These are phyloP conservation scores for Thaumetopoea pityocampa DNA, from an alignment of 1,140 invertebrate genomes.

Conservation along the genomic window DNA sequence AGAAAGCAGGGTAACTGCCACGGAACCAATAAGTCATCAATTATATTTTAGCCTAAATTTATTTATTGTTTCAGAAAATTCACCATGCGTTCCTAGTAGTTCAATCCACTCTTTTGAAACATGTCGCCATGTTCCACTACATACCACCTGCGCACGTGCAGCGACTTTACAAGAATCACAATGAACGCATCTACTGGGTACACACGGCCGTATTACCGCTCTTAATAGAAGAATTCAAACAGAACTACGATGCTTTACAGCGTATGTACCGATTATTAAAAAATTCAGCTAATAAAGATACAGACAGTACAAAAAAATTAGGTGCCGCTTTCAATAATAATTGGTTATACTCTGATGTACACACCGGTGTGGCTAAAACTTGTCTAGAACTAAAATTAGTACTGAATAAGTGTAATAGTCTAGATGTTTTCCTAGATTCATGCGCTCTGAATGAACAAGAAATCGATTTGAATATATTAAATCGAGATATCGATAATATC, in stretches of 20 bases:
- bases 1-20: too few relatives aligned
- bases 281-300: slow-evolving; percentile 45
- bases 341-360: slow-evolving; percentile 59
- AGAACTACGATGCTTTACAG: slow-evolving; percentile 48
- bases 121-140: slow-evolving; percentile 58
- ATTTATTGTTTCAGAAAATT: slow-evolving; percentile 58
- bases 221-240: slow-evolving; percentile 41
- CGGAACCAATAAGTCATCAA: too few relatives aligned
- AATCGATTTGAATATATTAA: slow-evolving; percentile 43
- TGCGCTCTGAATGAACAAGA: slow-evolving; percentile 52
- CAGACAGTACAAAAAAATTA: slow-evolving; percentile 33
- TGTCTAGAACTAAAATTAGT: slow-evolving; percentile 57
- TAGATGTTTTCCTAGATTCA: slow-evolving; percentile 61
- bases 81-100: slow-evolving; percentile 67
- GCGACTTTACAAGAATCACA: slow-evolving; percentile 56
- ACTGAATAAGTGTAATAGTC: slow-evolving; percentile 43
- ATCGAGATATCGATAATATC: slow-evolving; percentile 57
- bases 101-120: slow-evolving; percentile 62
- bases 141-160: slow-evolving; percentile 28
- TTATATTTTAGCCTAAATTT: too few relatives aligned
- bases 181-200: slow-evolving; percentile 64
- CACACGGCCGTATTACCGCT: slow-evolving; percentile 45
- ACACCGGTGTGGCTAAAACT: slow-evolving; percentile 48
- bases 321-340: slow-evolving; percentile 37
- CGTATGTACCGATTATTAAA: slow-evolving; percentile 62